Evolutionary conservation across 2,797 vertebrate genomes (phyloP), one percentile per base, ranked within the genome.

Genomic region (Anabacerthia variegaticeps): DNA sequence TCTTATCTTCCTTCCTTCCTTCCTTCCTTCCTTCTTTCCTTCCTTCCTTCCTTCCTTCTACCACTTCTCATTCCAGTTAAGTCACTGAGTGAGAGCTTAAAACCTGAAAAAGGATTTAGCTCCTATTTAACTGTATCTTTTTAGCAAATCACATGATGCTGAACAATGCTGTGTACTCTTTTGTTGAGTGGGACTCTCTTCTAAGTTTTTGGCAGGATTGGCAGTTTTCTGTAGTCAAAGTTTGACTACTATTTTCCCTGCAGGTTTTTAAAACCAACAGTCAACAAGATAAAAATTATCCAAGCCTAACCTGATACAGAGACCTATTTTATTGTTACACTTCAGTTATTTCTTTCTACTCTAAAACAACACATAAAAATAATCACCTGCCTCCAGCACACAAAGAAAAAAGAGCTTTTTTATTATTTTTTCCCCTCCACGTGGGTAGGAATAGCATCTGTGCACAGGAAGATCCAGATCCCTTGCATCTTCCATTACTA

Each of bases 331-430:
- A 94, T 96, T 97, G 77, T 97, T 96, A 94, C 66, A 87, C 56
- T 96, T 93, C 91, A 87, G 71, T 92, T 96, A 96, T 92, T 97
- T 97, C 90, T 97, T 97, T 96, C 36, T 85, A 12, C 24, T 96
- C 80, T 94, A 93, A 96, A 95, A 97, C 79, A 96, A 95, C 54
- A 75, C 58, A 36, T 87, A 36, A 93, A 96, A 96, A 96, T 92
- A 96, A 90, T 83, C 91, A 95, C 92, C 87, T 96, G 72, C 86
- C 85, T 96, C 77, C 66, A 85, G 81, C 61, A 97, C 51, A 10
- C 82, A 95, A 83, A 92, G 76, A 93, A 96, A 88, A 93, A 67
- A 95, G 86, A 88, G 78, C 12, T 79, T 36, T 55, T 55, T 55
- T 55, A 20, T 39, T 27, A 3, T 8, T 65, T 62, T 34, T 26